Conservation (phyloP, 53 echinoderm and acorn worm genomes). For the Henricia sp. region DNA sequence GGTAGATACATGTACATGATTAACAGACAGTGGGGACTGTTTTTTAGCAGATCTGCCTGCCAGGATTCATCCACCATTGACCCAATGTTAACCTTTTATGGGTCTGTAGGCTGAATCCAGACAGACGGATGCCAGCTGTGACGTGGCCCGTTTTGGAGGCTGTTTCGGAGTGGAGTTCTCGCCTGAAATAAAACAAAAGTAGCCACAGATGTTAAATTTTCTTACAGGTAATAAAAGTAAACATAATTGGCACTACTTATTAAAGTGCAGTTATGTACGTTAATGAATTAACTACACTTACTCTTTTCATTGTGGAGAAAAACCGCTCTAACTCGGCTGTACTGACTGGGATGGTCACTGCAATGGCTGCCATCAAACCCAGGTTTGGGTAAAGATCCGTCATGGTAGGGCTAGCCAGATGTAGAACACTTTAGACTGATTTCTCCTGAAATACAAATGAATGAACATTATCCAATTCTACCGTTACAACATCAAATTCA, state of each 20-base stretch:
- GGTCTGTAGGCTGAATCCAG: conserved; percentile 26
- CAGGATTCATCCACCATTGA: too few species aligned
- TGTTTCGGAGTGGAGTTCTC: not conserved
- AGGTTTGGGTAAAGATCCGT: not conserved
- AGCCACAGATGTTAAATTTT: not conserved
- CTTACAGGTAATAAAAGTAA: not conserved
- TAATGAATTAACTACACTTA: not conserved
- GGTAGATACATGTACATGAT: too few species aligned
- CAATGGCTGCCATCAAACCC: not conserved
- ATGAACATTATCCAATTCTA: not conserved
- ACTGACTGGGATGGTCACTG: conserved; percentile 5
- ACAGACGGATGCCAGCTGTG: not conserved
- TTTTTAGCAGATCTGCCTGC: too few species aligned
- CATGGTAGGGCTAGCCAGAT: not conserved
- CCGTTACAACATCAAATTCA: not conserved
- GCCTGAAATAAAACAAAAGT: not conserved
- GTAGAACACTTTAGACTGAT: not conserved
- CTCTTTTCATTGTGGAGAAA: conserved; percentile 14
- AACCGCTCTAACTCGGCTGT: conserved; percentile 1
- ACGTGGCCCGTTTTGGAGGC: not conserved
- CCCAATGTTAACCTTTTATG: not conserved
- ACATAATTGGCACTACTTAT: not conserved
- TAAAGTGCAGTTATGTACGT: conserved; percentile 11
- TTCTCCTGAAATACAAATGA: not conserved
- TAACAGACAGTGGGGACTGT: too few species aligned